These are phyloP conservation scores for Rhyacichthys aspro DNA, from an alignment of 2,797 vertebrate species.

Conservation along the genomic window DNA sequence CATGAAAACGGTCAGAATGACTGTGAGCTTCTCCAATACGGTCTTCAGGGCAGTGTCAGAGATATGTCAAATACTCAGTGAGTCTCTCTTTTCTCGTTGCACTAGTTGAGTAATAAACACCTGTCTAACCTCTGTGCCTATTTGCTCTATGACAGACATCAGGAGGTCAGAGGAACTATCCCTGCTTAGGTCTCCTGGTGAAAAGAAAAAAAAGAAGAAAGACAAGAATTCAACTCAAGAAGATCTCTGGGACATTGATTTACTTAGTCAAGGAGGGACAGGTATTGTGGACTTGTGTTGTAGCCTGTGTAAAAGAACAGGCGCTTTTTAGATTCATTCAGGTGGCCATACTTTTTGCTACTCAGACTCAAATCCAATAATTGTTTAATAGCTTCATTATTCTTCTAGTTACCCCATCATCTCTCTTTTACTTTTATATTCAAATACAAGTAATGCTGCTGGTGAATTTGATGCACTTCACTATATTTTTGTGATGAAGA, in stretches of 20 bases:
- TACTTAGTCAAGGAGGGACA: slow-evolving; percentile 79
- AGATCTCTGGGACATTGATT: slow-evolving; percentile 88
- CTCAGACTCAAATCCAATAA: too few species aligned
- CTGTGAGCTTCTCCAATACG: slow-evolving; percentile 90
- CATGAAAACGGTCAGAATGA: slow-evolving; percentile 88
- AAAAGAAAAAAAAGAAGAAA: slow-evolving; percentile 96
- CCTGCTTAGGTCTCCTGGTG: slow-evolving; percentile 85
- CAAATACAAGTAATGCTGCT: too few species aligned
- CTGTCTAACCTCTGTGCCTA: background rate
- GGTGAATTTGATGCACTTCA: too few species aligned
- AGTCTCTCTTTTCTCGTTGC: slow-evolving; percentile 63
- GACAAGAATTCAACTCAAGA: slow-evolving; percentile 85
- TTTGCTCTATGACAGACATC: slow-evolving; percentile 81
- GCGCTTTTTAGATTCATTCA: too few species aligned
- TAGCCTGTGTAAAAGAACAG: background rate
- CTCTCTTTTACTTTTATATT: too few species aligned
- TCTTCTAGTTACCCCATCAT: too few species aligned
- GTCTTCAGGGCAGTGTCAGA: slow-evolving; percentile 92
- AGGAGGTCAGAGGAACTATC: slow-evolving; percentile 94
- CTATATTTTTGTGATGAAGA: too few species aligned
- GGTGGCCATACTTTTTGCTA: too few species aligned
- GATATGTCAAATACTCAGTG: slow-evolving; percentile 92
- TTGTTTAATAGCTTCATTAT: too few species aligned
- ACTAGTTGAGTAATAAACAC: background rate
- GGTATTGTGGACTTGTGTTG: slow-evolving; percentile 39